Conservation (phyloP, 2,888 invertebrate genomes). For the Elegia similella region DNA sequence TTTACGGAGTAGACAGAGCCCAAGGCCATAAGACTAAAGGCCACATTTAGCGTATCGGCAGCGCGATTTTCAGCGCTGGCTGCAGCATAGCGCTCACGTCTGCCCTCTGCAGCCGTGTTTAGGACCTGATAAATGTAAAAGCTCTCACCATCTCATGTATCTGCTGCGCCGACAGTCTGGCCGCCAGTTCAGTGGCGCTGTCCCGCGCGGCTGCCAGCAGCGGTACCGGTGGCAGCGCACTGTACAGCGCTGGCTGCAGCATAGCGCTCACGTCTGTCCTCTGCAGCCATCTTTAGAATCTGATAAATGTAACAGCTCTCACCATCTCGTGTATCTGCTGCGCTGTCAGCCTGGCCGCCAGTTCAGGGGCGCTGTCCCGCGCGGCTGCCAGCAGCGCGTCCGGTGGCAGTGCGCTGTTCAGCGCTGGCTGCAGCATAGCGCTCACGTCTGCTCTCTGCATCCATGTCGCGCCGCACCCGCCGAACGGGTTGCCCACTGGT, state of each 20-base stretch:
- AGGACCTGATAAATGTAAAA: background rate
- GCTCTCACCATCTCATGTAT: slow-evolving; percentile 92
- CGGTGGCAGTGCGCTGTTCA: slow-evolving; percentile 82
- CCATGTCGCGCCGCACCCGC: slow-evolving; percentile 73
- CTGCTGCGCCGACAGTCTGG: slow-evolving; percentile 85
- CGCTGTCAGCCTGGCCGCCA: slow-evolving; percentile 87
- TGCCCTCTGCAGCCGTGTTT: too few species aligned
- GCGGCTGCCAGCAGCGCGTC: slow-evolving; percentile 94
- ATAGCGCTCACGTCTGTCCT: slow-evolving; percentile 35
- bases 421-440: slow-evolving; percentile 77
- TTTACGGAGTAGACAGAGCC: too few species aligned
- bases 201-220: slow-evolving; percentile 94
- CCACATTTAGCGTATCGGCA: too few species aligned
- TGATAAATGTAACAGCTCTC: slow-evolving; percentile 39
- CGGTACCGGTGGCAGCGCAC: slow-evolving; percentile 86
- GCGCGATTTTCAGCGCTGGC: too few species aligned
- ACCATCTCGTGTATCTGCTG: slow-evolving; percentile 94
- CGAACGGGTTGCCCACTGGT: slow-evolving; percentile 81
- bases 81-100: too few species aligned
- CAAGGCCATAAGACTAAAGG: too few species aligned
- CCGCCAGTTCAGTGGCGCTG: slow-evolving; percentile 91
- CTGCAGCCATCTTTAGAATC: slow-evolving; percentile 65
- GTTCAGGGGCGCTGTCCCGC: slow-evolving; percentile 91
- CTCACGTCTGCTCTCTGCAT: slow-evolving; percentile 66
- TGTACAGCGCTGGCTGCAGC: slow-evolving; percentile 79